Evolutionary conservation across 2,113 vertebrate genomes (phyloP), one percentile per base, ranked within the genome.

Genomic region (Triplophysa siluroides): DNA sequence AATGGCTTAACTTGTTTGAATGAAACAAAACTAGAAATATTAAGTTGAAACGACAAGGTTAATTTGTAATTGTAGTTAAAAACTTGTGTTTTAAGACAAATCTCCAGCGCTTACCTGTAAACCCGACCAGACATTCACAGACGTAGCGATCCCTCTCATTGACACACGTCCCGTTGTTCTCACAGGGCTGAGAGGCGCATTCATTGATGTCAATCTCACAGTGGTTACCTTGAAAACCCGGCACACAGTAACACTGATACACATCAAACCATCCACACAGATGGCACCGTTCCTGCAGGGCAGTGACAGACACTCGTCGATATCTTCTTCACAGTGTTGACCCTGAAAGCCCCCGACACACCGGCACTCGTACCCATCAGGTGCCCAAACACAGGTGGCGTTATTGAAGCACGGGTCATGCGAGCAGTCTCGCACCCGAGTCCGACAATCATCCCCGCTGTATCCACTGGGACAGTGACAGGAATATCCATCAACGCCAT

Each of bases 171-270:
- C 93, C 95, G 6, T 94, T 96, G 61, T 99, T 95, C 24, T 81
- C 88, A 79, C 98, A 99, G 13, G 98, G 98, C 80, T 82, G 89
- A 41, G 97, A 99, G 0, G 96, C 96, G 10, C 98, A 99, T 86
- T 99, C 98, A 0, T 99, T 94, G 80, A 99, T 99, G 90, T 99
- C 96, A 80, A 99, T 91, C 73, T 98, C 96, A 38, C 98, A 99
- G 92, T 88, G 92, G 75, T 90, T 92, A 18, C 98, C 98, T 85
- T 99, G 98, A 90, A 97, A 99, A 1, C 98, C 98, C 0, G 98
- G 98, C 78, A 99, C 98, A 0, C 98, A 99, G 92, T 95, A 99
- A 76, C 98, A 99, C 87, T 91, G 92, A 86, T 96, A 98, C 71
- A 84, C 79, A 0, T 84, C 75, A 13, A 90, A 0, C 89, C 82